These are phyloP conservation scores for Solea senegalensis DNA, from an alignment of 2,113 vertebrate species.

Conservation along the genomic window DNA sequence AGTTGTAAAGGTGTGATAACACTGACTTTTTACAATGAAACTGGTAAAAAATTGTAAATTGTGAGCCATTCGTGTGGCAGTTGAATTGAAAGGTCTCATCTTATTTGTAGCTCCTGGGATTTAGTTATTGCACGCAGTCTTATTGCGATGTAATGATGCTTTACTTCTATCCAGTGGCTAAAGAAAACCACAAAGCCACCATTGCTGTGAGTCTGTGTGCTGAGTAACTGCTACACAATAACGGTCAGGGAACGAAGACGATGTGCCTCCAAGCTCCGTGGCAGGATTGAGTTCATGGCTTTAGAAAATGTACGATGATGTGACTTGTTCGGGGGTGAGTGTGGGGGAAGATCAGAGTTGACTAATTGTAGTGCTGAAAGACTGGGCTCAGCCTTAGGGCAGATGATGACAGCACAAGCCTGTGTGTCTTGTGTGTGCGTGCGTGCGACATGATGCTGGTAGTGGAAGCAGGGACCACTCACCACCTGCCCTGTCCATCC, in stretches of 20 bases:
- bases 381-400: slow-evolving; percentile 26
- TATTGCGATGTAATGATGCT: not conserved
- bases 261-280: slow-evolving; percentile 28
- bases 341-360: slow-evolving; percentile 14
- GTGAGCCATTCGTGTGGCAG: not conserved
- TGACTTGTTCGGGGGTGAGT: slow-evolving; percentile 11
- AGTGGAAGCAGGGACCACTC: slow-evolving; percentile 33
- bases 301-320: slow-evolving; percentile 30
- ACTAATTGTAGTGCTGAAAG: slow-evolving; percentile 48
- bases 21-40: no score
- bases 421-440: slow-evolving; percentile 24
- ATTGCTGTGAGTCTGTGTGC: not conserved
- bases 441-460: slow-evolving; percentile 32
- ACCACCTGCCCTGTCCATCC: slow-evolving; percentile 51
- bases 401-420: slow-evolving; percentile 27
- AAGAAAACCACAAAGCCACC: not conserved
- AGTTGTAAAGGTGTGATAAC: not conserved
- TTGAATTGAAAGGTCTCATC: not conserved
- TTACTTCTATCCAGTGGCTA: not conserved
- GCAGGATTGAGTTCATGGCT: slow-evolving; percentile 32
- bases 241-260: slow-evolving; percentile 15
- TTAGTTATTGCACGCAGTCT: not conserved
- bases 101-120: not conserved
- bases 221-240: slow-evolving; percentile 1
- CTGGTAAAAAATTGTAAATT: slow-evolving; percentile 1